Conservation (phyloP, 1,140 invertebrate species). For the Tribolium castaneum region DNA sequence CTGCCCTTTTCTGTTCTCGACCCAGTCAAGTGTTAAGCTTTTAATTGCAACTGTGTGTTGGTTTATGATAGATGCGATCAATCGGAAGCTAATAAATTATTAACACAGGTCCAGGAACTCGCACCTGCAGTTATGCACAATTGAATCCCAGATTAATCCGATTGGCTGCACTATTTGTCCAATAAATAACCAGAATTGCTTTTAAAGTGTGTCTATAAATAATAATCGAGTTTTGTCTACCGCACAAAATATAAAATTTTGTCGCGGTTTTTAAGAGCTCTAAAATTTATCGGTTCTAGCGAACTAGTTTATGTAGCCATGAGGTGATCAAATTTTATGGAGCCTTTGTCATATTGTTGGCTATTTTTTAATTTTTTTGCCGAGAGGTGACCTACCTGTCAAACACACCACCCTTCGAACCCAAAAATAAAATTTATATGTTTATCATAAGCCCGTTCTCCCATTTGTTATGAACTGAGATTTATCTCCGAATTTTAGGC, state of each 20-base stretch:
- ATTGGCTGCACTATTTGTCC: neutral
- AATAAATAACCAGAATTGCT: neutral
- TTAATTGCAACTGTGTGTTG: neutral
- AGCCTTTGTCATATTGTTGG: neutral
- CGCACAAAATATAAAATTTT: too few relatives aligned
- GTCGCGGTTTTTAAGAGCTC: too few relatives aligned
- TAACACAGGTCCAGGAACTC: neutral
- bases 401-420: neutral
- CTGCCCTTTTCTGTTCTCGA: neutral
- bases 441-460: neutral
- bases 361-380: neutral
- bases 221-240: neutral
- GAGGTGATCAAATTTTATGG: neutral
- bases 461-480: conserved; percentile 10
- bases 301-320: too few relatives aligned
- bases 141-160: neutral
- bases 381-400: neutral
- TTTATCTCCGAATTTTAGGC: neutral
- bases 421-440: neutral
- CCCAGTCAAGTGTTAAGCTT: neutral
- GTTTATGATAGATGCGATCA: neutral
- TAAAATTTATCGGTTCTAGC: too few relatives aligned
- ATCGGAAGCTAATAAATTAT: neutral
- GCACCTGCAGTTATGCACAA: neutral
- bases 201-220: neutral